These are phyloP conservation scores for Micromys minutus DNA, from an alignment of 2,113 vertebrate species.

Conservation along the genomic window DNA sequence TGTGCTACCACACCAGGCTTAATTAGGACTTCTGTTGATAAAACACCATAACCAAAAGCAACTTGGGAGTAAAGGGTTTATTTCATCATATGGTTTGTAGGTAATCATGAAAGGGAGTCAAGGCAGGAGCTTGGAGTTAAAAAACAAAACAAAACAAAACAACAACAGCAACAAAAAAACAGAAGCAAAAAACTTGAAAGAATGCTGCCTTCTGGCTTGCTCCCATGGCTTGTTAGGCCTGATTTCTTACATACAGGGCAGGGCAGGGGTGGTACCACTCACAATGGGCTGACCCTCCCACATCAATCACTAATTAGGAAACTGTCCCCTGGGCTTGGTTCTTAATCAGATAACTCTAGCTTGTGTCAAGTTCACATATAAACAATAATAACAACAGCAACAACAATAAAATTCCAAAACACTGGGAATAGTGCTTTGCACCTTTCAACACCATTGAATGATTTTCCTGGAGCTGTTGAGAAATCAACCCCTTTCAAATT, in stretches of 20 bases:
- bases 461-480: neutral
- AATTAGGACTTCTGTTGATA: neutral
- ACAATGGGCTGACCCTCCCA: neutral
- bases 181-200: neutral
- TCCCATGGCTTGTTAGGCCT: neutral
- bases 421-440: neutral
- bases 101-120: neutral
- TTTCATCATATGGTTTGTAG: neutral
- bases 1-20: neutral
- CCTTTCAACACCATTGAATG: neutral
- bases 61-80: neutral
- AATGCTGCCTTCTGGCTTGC: neutral
- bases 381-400: neutral
- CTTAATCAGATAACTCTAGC: neutral
- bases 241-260: neutral
- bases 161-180: neutral
- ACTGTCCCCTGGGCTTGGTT: neutral
- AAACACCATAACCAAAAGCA: neutral
- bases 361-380: neutral
- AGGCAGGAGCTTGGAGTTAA: neutral
- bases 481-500: neutral
- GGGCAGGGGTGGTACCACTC: neutral
- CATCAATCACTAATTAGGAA: neutral
- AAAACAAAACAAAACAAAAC: too few species aligned
- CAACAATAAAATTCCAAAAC: neutral